These are phyloP conservation scores for Abramis brama DNA, from an alignment of 2,113 vertebrate species.

Conservation along the genomic window DNA sequence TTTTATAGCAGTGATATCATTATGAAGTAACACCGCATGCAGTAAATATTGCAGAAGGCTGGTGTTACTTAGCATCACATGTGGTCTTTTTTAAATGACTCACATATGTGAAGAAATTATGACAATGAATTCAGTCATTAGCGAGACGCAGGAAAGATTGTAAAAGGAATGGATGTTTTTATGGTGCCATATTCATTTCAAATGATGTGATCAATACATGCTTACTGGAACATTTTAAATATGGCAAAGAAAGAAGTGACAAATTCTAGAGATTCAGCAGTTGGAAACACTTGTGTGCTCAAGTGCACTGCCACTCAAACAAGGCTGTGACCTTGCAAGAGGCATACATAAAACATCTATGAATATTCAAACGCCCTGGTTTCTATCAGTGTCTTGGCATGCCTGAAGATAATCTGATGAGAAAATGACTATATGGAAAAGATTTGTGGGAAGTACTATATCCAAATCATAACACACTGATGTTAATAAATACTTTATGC, in stretches of 20 bases:
- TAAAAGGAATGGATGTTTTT: constrained; percentile 7
- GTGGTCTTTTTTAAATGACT: constrained; percentile 32
- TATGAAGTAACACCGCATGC: constrained; percentile 20
- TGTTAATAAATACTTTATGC: constrained; percentile 22
- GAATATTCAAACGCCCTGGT: constrained; percentile 39
- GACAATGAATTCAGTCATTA: constrained; percentile 31
- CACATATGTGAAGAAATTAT: constrained; percentile 27
- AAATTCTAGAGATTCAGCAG: neutral
- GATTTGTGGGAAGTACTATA: constrained; percentile 12
- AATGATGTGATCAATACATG: neutral
- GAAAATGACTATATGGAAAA: constrained; percentile 26
- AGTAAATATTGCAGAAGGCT: constrained; percentile 27
- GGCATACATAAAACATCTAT: constrained; percentile 24
- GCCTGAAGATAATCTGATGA: constrained; percentile 13
- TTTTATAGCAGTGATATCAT: constrained; percentile 37
- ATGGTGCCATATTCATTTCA: constrained; percentile 1
- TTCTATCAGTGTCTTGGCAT: constrained; percentile 33
- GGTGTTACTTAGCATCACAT: constrained; percentile 26
- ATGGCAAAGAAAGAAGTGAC: neutral
- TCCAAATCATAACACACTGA: constrained; percentile 13
- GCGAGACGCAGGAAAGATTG: constrained; percentile 15
- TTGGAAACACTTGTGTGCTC: constrained; percentile 5
- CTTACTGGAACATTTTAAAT: neutral
- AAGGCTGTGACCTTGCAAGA: constrained; percentile 43
- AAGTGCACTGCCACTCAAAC: constrained; percentile 30